phyloP scores from a whole-genome alignment of 2,888 invertebrate species.

The Aspidiotus rigidus region DNA sequence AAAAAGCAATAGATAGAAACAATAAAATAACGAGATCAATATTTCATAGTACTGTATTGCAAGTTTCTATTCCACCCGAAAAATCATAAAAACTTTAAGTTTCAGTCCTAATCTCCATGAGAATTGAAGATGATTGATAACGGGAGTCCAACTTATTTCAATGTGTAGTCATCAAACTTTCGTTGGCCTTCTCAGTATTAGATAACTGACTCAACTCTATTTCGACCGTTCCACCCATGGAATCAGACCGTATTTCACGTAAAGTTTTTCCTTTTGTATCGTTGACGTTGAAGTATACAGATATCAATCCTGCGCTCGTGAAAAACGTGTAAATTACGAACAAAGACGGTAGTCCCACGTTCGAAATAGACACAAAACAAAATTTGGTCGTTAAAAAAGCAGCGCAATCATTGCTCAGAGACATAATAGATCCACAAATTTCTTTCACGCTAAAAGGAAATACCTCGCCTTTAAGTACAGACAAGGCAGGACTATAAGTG shows the following conservation, averaged over 20 bases:
- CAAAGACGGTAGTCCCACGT: neutral
- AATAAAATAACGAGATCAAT: no score
- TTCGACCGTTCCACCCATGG: no score
- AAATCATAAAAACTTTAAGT: no score
- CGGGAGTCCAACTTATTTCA: no score
- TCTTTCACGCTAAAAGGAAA: neutral
- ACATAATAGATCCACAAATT: neutral
- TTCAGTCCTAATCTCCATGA: no score
- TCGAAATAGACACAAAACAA: neutral
- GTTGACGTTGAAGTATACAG: neutral
- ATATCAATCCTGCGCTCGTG: neutral
- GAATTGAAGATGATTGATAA: no score
- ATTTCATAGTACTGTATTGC: no score
- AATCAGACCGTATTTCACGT: neutral
- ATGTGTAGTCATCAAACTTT: no score
- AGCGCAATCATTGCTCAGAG: neutral
- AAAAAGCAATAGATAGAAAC: no score
- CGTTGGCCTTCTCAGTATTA: no score
- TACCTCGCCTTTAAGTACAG: neutral
- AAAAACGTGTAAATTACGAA: neutral
- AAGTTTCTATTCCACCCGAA: no score
- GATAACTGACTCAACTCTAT: no score
- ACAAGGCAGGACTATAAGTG: neutral
- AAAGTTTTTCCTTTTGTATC: slow-evolving; percentile 2
- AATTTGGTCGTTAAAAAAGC: slow-evolving; percentile 1